A percentile compares a stretch with the other conserved stretches of the same genome.
Conservation (phyloP, 2,888 invertebrate species). For the Macrosoma leucophasiata region DNA sequence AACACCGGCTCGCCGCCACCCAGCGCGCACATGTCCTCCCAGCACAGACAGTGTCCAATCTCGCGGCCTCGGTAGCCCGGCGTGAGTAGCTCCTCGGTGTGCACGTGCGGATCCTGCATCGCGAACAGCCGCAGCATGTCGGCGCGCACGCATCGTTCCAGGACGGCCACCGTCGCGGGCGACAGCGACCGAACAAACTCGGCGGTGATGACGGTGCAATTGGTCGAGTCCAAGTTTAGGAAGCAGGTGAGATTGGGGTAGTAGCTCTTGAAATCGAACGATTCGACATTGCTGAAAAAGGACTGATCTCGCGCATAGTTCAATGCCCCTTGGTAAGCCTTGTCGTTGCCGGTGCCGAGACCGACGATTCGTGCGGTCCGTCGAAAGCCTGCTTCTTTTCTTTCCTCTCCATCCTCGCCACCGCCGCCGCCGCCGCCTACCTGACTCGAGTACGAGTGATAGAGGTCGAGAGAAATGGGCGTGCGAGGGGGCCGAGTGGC, state of each 20-base stretch:
- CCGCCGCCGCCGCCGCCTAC: too few species aligned
- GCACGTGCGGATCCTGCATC: background rate
- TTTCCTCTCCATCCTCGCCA: background rate
- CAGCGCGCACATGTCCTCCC: slow-evolving; percentile 5
- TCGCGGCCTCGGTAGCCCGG: slow-evolving; percentile 4
- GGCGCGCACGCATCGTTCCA: slow-evolving; percentile 3
- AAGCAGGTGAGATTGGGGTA: too few species aligned
- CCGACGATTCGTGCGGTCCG: slow-evolving; percentile 4
- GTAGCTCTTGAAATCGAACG: too few species aligned
- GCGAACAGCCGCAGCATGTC: slow-evolving; percentile 1
- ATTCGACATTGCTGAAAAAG: slow-evolving; percentile 2
- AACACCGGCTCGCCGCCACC: slow-evolving; percentile 2
- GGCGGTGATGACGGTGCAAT: slow-evolving; percentile 1
- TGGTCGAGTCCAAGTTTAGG: slow-evolving; percentile 4
- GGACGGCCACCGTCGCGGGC: background rate
- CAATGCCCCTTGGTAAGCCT: slow-evolving; percentile 3
- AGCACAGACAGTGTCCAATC: slow-evolving; percentile 4
- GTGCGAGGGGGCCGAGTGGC: slow-evolving; percentile 1
- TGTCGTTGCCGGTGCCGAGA: slow-evolving; percentile 5
- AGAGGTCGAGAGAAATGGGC: slow-evolving; percentile 1
- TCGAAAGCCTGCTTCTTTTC: background rate
- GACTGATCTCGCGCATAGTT: slow-evolving; percentile 4
- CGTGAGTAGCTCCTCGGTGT: slow-evolving; percentile 4
- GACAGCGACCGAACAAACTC: slow-evolving; percentile 2
- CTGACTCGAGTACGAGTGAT: too few species aligned